These are phyloP conservation scores for Leptodactylus fallax DNA, from an alignment of 2,797 vertebrate genomes.

Conservation along the genomic window DNA sequence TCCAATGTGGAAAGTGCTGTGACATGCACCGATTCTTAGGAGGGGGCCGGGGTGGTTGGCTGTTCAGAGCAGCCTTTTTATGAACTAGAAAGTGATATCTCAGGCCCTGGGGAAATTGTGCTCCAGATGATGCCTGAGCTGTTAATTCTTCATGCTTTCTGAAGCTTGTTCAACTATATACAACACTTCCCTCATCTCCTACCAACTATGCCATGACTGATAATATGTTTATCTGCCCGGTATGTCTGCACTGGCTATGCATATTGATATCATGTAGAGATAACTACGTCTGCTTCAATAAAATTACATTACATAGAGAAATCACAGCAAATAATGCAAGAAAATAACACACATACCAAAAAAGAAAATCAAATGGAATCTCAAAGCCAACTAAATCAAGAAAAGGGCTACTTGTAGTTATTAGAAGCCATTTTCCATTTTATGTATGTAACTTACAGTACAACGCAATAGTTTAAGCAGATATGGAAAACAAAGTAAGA, in stretches of 20 bases:
- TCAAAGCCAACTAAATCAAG: background rate
- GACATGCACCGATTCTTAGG: background rate
- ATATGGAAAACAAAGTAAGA: no score
- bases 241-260: background rate
- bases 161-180: conserved; percentile 13
- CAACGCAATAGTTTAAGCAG: no score
- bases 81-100: conserved; percentile 37
- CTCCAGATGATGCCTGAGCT: conserved; percentile 40
- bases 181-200: background rate
- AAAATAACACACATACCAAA: no score
- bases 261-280: background rate
- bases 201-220: background rate
- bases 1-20: background rate
- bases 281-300: background rate
- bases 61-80: background rate
- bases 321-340: background rate
- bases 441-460: no score
- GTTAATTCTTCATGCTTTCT: conserved; percentile 19
- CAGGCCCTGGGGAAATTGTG: conserved; percentile 7
- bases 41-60: background rate
- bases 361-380: background rate
- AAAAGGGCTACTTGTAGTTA: background rate
- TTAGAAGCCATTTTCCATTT: background rate
- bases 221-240: background rate
- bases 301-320: background rate